A percentile compares a stretch with the other conserved stretches of the same genome.
Evolutionary conservation across 2,797 vertebrate species (phyloP).

Genomic region (Arremon brunneinucha): DNA sequence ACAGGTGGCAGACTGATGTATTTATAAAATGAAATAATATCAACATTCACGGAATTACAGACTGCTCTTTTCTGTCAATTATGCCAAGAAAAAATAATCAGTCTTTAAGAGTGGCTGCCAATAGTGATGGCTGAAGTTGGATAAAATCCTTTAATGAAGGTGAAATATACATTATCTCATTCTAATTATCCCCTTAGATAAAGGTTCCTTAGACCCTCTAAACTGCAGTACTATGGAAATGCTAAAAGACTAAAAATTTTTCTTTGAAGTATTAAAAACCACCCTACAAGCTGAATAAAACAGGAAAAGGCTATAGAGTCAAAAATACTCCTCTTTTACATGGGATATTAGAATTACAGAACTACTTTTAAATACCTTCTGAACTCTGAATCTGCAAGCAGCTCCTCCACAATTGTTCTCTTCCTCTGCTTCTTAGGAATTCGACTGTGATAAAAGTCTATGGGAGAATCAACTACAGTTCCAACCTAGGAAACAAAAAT

Average conservation of each 20-base stretch:
- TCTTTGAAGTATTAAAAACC: not conserved
- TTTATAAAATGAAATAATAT: not conserved
- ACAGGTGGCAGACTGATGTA: not conserved
- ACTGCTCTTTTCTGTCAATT: not conserved
- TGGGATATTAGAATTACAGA: not conserved
- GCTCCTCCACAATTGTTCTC: constrained; percentile 93
- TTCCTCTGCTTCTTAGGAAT: constrained; percentile 93
- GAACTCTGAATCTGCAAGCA: constrained; percentile 92
- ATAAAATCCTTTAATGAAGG: not conserved
- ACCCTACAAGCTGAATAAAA: not conserved
- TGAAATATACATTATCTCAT: not conserved
- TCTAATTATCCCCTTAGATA: not conserved
- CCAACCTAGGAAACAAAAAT: constrained; percentile 80
- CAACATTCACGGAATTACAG: not conserved
- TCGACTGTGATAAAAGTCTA: constrained; percentile 94
- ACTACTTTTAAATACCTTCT: constrained; percentile 82
- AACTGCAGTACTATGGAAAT: not conserved
- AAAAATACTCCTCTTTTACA: not conserved
- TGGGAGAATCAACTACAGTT: constrained; percentile 88
- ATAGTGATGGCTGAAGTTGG: accelerated
- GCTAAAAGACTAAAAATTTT: not conserved
- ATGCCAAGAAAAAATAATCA: not conserved
- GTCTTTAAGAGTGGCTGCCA: not conserved
- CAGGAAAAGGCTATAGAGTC: not conserved
- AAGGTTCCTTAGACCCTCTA: not conserved